Evolutionary conservation across 2,888 invertebrate genomes (phyloP).

Genomic region (Pammene fasciana): DNA sequence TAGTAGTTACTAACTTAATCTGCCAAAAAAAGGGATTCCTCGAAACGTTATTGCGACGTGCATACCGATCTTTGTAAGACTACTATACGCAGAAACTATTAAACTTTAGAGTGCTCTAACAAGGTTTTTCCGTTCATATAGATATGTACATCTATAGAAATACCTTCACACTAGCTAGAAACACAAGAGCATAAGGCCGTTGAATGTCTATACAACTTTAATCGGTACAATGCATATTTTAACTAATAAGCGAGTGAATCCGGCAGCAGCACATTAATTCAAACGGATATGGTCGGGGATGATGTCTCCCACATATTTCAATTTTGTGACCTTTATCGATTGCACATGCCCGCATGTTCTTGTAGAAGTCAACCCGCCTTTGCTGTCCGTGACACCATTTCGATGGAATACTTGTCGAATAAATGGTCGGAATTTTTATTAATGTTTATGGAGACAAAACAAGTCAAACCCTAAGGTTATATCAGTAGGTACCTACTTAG

Average conservation of each 20-base stretch:
- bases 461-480: background rate
- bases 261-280: slow-evolving; percentile 3
- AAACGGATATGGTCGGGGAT: slow-evolving; percentile 22
- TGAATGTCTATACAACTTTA: background rate
- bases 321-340: slow-evolving; percentile 19
- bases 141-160: slow-evolving; percentile 13
- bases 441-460: slow-evolving; percentile 2
- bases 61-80: slow-evolving; percentile 18
- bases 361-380: slow-evolving; percentile 27
- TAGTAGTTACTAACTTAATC: too few species aligned
- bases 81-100: slow-evolving; percentile 27
- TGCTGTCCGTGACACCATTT: slow-evolving; percentile 66
- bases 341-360: slow-evolving; percentile 31
- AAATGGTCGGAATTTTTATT: slow-evolving; percentile 1
- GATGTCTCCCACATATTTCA: slow-evolving; percentile 26
- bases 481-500: background rate
- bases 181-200: slow-evolving; percentile 2
- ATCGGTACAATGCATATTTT: background rate
- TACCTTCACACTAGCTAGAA: background rate
- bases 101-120: slow-evolving; percentile 24
- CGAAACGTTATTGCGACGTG: background rate
- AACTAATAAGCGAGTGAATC: slow-evolving; percentile 12
- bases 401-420: slow-evolving; percentile 51
- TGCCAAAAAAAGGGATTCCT: background rate
- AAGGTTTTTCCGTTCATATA: slow-evolving; percentile 29